Base-by-base conservation (phyloP, 2,113 vertebrate species). In the Mirza zaza region DNA sequence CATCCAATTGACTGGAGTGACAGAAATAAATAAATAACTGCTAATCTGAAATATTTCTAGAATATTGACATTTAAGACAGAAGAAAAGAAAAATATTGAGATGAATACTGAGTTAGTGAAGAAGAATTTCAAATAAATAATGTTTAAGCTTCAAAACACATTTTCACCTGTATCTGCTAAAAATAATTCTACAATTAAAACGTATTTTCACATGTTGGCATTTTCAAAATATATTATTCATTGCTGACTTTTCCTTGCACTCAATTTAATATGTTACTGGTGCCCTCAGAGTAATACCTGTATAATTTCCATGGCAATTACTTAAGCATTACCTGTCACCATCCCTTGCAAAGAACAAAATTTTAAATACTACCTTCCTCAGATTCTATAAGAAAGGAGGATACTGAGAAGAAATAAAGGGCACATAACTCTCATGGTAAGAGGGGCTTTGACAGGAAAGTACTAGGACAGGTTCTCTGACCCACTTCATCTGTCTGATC, bases 161-260 rank as follows among this genome's bases (percentile, higher is more conserved):
- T 32, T 85, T 89, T 77, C 52, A 90, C 29, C 25, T 68, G 3
- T 50, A 92, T 70, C 52, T 94, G 63, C 48, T 70, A 61, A 65
- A 75, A 92, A 63, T 81, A 82, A 86, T 71, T 84, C 27, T 63
- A 61, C 55, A 93, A 85, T 71, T 94, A 89, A 94, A 95, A 86
- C 17, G 52, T 42, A 25, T 42, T 73, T 93, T 92, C 59, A 61
- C 32, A 83, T 25, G 32, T 34, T 94, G 48, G 29, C 42, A 87
- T 92, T 95, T 96, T 67, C 18, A 96, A 97, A 88, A 93, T 61
- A 63, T 20, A 48, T 89, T 63, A n/a, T 61, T 95, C 92, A 86
- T 34, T 76, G 48, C 27, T 82, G 77, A 77, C 67, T 95, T 95
- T 89, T 65, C 61, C 83, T 85, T 80, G 50, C 36, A 91, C 23